Evolutionary conservation across 2,797 vertebrate genomes (phyloP).

Genomic region (Pangasius macronema): DNA sequence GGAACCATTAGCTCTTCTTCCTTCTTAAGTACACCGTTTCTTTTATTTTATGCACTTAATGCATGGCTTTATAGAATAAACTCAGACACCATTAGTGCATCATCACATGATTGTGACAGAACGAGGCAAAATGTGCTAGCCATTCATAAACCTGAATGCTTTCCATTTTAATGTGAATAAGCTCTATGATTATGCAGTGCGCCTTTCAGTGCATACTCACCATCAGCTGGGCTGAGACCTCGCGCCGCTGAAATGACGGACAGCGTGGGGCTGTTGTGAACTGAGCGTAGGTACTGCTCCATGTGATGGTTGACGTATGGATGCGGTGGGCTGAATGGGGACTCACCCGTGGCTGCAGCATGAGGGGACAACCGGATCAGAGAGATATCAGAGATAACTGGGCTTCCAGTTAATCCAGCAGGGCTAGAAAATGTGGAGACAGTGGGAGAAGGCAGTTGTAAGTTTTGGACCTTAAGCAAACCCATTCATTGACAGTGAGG

Average conservation of each 20-base stretch:
- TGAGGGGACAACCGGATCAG: constrained; percentile 94
- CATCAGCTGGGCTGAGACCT: constrained; percentile 91
- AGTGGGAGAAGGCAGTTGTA: not conserved
- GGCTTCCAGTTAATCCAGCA: constrained; percentile 86
- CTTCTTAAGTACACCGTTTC: constrained; percentile 36
- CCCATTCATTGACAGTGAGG: constrained; percentile 11
- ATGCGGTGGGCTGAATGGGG: constrained; percentile 86
- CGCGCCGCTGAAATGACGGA: constrained; percentile 94
- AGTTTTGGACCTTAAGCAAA: constrained; percentile 19
- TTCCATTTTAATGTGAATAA: constrained; percentile 17
- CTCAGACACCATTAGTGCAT: constrained; percentile 40
- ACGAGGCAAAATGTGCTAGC: not conserved
- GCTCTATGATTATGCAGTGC: not conserved
- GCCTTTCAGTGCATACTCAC: constrained; percentile 72
- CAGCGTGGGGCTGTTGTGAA: constrained; percentile 92
- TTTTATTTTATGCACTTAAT: constrained; percentile 50
- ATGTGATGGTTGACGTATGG: constrained; percentile 91
- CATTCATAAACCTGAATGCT: constrained; percentile 9
- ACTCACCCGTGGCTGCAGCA: constrained; percentile 78
- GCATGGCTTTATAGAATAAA: constrained; percentile 35
- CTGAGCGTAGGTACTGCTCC: constrained; percentile 96
- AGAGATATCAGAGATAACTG: constrained; percentile 95
- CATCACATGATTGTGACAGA: constrained; percentile 5
- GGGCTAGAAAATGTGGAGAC: constrained; percentile 74
- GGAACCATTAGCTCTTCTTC: constrained; percentile 61